Percentiles rank a stretch among this genome's conserved stretches.
Conservation (phyloP, 2,888 invertebrate species). For the Pseudococcus viburni region DNA sequence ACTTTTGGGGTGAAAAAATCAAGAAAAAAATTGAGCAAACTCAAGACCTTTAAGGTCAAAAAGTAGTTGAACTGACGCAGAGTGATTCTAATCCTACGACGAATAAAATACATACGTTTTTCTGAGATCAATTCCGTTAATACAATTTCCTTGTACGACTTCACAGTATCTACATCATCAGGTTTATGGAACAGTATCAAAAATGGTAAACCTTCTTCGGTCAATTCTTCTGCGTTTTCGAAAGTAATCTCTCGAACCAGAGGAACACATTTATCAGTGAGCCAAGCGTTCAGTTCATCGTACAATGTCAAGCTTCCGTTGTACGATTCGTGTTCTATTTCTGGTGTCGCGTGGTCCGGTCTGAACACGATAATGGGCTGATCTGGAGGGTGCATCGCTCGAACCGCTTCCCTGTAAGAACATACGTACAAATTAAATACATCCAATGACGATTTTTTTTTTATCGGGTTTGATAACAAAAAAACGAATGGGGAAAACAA, state of each 20-base stretch:
- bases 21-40: too few species aligned
- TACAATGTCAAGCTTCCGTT: conserved; percentile 81
- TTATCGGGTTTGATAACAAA: background rate
- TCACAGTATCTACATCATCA: conserved; percentile 86
- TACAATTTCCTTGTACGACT: conserved; percentile 88
- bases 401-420: conserved; percentile 83
- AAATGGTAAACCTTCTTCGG: conserved; percentile 98
- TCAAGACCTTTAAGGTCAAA: too few species aligned
- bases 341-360: conserved; percentile 83
- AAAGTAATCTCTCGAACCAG: conserved; percentile 98
- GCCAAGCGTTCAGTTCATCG: conserved; percentile 90
- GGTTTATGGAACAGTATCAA: conserved; percentile 95
- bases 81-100: too few species aligned
- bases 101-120: conserved; percentile 82
- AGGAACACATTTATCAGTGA: conserved; percentile 93
- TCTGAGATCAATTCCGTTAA: conserved; percentile 83
- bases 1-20: too few species aligned
- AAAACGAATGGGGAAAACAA: background rate
- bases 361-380: conserved; percentile 87
- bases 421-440: background rate
- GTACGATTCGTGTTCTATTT: conserved; percentile 88
- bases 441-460: background rate
- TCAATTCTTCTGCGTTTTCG: conserved; percentile 98
- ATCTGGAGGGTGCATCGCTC: conserved; percentile 89
- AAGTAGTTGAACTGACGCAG: too few species aligned